Conservation (phyloP, 2,113 vertebrate genomes). For the Syngnathus floridae region DNA sequence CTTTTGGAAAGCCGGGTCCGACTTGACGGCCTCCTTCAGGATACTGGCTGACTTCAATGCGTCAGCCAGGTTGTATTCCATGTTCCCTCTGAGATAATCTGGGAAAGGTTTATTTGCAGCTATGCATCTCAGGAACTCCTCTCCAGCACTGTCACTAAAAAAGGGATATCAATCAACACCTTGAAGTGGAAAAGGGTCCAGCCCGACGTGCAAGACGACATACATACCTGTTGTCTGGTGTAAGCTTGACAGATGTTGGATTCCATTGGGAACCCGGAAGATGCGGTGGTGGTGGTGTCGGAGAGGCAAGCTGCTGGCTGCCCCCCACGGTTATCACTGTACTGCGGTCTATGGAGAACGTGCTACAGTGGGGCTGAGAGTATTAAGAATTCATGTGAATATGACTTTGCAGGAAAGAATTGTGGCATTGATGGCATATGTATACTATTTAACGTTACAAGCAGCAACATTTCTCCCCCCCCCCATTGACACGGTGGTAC, state of each 20-base stretch:
- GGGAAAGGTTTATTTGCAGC: conserved; percentile 64
- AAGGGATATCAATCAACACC: neutral
- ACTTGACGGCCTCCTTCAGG: conserved; percentile 44
- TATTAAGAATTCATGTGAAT: conserved; percentile 49
- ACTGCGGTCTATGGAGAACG: conserved; percentile 54
- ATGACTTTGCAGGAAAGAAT: conserved; percentile 21
- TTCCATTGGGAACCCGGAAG: conserved; percentile 38
- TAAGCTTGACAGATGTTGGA: conserved; percentile 7
- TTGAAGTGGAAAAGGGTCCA: neutral
- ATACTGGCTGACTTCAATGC: conserved; percentile 48
- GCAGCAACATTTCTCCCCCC: too few relatives aligned
- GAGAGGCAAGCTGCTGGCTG: conserved; percentile 38
- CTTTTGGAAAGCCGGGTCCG: conserved; percentile 36
- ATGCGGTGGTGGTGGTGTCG: neutral
- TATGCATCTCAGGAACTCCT: conserved; percentile 69
- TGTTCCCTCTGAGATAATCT: conserved; percentile 60
- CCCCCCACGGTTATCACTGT: conserved; percentile 36
- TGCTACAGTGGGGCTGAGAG: conserved; percentile 62
- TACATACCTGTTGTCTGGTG: conserved; percentile 53
- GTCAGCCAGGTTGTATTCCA: conserved; percentile 54
- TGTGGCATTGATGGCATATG: neutral
- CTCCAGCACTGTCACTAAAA: conserved; percentile 64
- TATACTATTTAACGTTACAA: neutral
- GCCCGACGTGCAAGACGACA: neutral
- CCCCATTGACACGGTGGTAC: too few relatives aligned